Evolutionary conservation across 2,113 vertebrate species (phyloP), one percentile per base, ranked within the genome.

Genomic region (Misgurnus mizolepis): DNA sequence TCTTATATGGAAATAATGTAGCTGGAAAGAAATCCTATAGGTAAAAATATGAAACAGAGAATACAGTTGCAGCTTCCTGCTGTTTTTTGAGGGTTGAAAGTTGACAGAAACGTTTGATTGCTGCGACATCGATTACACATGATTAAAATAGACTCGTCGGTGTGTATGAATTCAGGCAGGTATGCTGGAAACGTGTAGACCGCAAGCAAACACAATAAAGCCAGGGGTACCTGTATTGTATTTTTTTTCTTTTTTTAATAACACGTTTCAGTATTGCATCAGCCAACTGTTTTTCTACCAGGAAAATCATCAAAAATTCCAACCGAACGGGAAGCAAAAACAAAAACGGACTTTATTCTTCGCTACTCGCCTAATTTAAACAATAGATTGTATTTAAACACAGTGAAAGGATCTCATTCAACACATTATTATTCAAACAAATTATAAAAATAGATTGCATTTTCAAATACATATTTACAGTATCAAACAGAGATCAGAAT

Each of bases 401-500:
- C 91, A 89, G 91, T 91, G 90, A 91, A 91, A 91, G 87, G 88
- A 92, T 91, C 90, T 91, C 90, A 90, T 89, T 87, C 88, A 89
- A 94, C 92, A 91, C 93, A 86, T 91, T 89, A 89, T 91, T 89
- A 88, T 87, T 90, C 90, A 89, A 91, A 93, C 91, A 93, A 95
- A 92, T 92, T 92, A 96, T 94, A 96, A 96, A 96, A 95, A 96
- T 94, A 96, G 91, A 95, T 94, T 91, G 90, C 89, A 91, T 94
- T 95, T 94, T 95, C 90, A 93, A 90, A 88, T 95, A 91, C 86
- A 90, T 95, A 95, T 96, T 91, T 95, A 95, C 94, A 96, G 79
- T 94, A 95, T 94, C 91, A 91, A 92, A 95, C 93, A 95, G 12
- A 60, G 80, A 80, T 90, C 83, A 89, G 89, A 89, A 92, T 88